A percentile compares a stretch with the other conserved stretches of the same genome.
phyloP scores from a whole-genome alignment of 23 tunicate species.

The Pegea sp. region DNA sequence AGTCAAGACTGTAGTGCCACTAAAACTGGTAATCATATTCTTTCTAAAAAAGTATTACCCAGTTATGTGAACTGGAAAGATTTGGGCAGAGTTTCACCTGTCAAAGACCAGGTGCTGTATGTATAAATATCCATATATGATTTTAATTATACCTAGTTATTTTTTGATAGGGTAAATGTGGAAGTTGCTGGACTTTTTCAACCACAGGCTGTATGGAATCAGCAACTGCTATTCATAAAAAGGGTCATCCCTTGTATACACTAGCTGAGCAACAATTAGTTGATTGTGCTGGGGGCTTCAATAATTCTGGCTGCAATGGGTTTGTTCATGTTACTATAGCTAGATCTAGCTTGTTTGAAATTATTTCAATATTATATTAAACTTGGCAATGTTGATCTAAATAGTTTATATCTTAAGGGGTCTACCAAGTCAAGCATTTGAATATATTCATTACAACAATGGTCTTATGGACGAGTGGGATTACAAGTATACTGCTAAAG shows the following conservation, averaged over 20 bases:
- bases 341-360: not conserved
- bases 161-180: conserved; percentile 36
- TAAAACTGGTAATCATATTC: conserved; percentile 2
- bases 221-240: conserved; percentile 59
- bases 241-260: conserved; percentile 30
- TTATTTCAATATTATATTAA: not conserved
- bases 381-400: not conserved
- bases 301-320: conserved; percentile 90
- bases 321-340: conserved; percentile 3
- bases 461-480: conserved; percentile 61
- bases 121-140: not conserved
- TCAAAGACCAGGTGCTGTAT: conserved; percentile 56
- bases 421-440: conserved; percentile 92
- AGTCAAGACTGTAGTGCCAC: conserved; percentile 93
- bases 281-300: conserved; percentile 73
- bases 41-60: conserved; percentile 9
- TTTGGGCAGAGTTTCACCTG: conserved; percentile 67
- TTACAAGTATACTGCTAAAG: conserved; percentile 64
- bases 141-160: not conserved
- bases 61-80: conserved; percentile 43
- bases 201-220: conserved; percentile 97
- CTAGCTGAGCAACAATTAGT: conserved; percentile 89
- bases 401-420: conserved; percentile 13
- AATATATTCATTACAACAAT: conserved; percentile 63
- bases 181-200: conserved; percentile 95